phyloP scores from a whole-genome alignment of 2,888 invertebrate genomes.

The Drosophila nigritarsus region DNA sequence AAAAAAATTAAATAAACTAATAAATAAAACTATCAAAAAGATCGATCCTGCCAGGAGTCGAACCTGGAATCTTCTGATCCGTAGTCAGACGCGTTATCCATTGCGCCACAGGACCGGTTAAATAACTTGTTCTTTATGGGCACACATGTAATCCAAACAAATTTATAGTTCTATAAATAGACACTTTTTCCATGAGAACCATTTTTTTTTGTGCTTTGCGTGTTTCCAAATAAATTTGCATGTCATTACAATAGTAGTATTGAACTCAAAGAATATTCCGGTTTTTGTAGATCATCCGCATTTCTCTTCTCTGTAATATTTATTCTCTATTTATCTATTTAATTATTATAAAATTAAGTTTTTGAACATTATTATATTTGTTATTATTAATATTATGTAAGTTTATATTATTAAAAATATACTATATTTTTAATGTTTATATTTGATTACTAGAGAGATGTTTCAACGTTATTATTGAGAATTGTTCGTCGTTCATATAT shows the following conservation, averaged over 20 bases:
- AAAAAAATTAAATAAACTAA: neutral
- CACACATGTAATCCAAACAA: neutral
- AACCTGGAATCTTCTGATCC: constrained; percentile 85
- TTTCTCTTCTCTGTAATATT: neutral
- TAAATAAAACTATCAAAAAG: constrained; percentile 3
- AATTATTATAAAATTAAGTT: neutral
- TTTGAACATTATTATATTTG: neutral
- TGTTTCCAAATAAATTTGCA: constrained; percentile 39
- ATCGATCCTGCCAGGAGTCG: constrained; percentile 84
- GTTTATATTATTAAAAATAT: neutral
- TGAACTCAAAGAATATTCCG: constrained; percentile 33
- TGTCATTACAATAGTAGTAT: constrained; percentile 29
- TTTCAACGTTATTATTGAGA: neutral
- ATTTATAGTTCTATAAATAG: constrained; percentile 25
- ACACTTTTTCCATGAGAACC: constrained; percentile 8
- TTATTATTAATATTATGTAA: neutral
- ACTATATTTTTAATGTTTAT: neutral
- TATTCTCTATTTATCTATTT: neutral
- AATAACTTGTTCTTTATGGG: accelerated
- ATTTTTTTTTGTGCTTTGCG: constrained; percentile 13
- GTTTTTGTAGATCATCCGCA: constrained; percentile 23
- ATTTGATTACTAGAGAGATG: neutral
- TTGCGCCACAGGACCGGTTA: constrained; percentile 83
- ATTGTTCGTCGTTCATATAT: neutral
- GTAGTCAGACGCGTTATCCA: constrained; percentile 84